Evolutionary conservation across 2,113 vertebrate genomes (phyloP), one percentile per base, ranked within the genome.

Genomic region (Laticauda laticaudata): DNA sequence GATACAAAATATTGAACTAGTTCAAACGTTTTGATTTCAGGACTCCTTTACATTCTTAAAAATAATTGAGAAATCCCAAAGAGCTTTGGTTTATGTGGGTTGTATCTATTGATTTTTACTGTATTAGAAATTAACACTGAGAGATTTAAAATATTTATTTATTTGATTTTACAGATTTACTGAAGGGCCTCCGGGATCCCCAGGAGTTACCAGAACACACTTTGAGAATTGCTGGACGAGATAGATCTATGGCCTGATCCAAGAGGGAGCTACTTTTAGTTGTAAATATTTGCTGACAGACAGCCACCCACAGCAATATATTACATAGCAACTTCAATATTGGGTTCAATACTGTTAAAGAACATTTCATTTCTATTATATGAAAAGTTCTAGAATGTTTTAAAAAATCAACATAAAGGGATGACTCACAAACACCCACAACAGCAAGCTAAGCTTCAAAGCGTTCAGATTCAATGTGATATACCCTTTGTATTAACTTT

Each of bases 341-440:
- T 29, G 0, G 0, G 56, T 43, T 94, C 93, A 43, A 21, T 10
- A n/a, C 24, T n/a, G 15, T 53, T 9, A 0, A 0, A 0, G 48
- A 87, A 4, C 3, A 0, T 55, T 93, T 48, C 3, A 75, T 91
- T 88, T 90, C 87, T 61, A 14, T 14, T 51, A 92, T 24, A 91
- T 64, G 39, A 34, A 54, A 85, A 92, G 12, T 24, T 87, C 39
- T 92, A 57, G 48, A 23, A 43, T 75, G 24, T 54, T 9, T 23
- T 69, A 94, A 4, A 55, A 12, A 89, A 59, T 57, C 45, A 86
- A 56, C 26, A 59, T 95, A 69, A 93, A 64, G 9, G 21, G 7
- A 57, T 57, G 89, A 43, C 55, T 95, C 95, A 94, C n/a, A 90
- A 56, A 90, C 94, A 92, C n/a, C 64, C 95, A 1, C 3, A 0